phyloP scores from a whole-genome alignment of 2,113 vertebrate genomes.

The Acanthochromis polyacanthus region DNA sequence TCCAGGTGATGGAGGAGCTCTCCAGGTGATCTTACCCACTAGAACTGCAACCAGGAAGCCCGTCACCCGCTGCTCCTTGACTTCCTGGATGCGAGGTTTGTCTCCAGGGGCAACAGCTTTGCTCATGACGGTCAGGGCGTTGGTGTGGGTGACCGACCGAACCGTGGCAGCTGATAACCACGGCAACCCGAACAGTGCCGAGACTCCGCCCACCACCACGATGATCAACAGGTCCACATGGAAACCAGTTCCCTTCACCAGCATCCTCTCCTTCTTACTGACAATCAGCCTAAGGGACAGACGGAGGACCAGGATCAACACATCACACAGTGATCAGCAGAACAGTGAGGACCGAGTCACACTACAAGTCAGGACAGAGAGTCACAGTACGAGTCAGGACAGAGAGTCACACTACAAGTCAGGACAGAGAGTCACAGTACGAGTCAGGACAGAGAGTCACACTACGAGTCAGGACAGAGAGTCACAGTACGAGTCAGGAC shows the following conservation, averaged over 20 bases:
- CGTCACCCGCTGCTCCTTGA: slow-evolving; percentile 96
- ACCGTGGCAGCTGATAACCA: slow-evolving; percentile 96
- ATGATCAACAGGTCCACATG: slow-evolving; percentile 95
- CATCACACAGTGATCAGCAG: background rate
- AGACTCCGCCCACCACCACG: slow-evolving; percentile 91
- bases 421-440: too few relatives aligned
- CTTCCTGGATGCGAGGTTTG: slow-evolving; percentile 94
- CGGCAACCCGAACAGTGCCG: slow-evolving; percentile 92
- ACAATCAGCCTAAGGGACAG: slow-evolving; percentile 82
- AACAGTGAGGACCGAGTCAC: too few relatives aligned
- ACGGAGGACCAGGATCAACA: fast-evolving
- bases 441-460: background rate
- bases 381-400: too few relatives aligned
- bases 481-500: too few relatives aligned
- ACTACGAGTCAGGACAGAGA: too few relatives aligned
- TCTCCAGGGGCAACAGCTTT: slow-evolving; percentile 92
- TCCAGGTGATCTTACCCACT: slow-evolving; percentile 85
- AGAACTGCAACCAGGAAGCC: slow-evolving; percentile 92
- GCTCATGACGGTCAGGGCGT: slow-evolving; percentile 95
- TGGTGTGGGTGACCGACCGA: slow-evolving; percentile 94
- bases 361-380: too few relatives aligned
- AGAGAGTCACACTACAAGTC: too few relatives aligned
- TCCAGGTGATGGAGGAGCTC: fast-evolving
- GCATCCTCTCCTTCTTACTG: slow-evolving; percentile 94
- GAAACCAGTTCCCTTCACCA: slow-evolving; percentile 95